Evolutionary conservation across 2,888 invertebrate species (phyloP), one percentile per base, ranked within the genome.

Genomic region (Campaea margaritaria): DNA sequence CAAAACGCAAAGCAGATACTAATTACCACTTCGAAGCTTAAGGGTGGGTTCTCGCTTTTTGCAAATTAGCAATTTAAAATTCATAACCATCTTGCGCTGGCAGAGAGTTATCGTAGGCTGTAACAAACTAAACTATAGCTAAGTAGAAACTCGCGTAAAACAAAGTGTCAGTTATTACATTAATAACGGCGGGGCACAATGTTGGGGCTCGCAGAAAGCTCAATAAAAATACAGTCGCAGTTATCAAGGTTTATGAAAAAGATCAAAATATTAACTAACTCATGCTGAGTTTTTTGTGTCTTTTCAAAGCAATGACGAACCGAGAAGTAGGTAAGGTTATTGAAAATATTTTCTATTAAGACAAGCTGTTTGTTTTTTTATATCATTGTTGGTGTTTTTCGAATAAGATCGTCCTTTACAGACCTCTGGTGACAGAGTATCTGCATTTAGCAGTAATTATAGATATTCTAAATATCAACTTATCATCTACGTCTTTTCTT

Each of bases 141-240:
- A 85, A 89, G 87, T 86, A 80, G 76, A 75, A 86, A 87, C 83
- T 86, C 83, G 78, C 87, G 86, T 91, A 88, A 88, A 91, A 89
- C 87, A 89, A 91, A 89, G 89, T 89, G 91, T 89, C 89, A 82
- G 89, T 87, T 91, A 91, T 90, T 87, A 89, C 86, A 90, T 91
- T 91, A 89, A 91, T 91, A 90, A 90, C 83, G 83, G 78, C 82
- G 62, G 83, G 85, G 75, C 59, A 28, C 42, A 55, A 11, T 50
- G 50, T 55, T 55, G 50, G 60, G 62, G 57, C 64, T 68, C 75
- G 75, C 81, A 79, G 83, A 84, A 84, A 80, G 82, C 81, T 21
- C 50, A 42, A 16, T 54, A 13, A 15, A 59, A n/a, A 13, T 36
- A 2, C 1, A 34, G 14, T 13, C 0, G n/a, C 59, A 54, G 54